These are phyloP conservation scores for Eleginops maclovinus DNA, from an alignment of 2,113 vertebrate genomes.

Conservation along the genomic window DNA sequence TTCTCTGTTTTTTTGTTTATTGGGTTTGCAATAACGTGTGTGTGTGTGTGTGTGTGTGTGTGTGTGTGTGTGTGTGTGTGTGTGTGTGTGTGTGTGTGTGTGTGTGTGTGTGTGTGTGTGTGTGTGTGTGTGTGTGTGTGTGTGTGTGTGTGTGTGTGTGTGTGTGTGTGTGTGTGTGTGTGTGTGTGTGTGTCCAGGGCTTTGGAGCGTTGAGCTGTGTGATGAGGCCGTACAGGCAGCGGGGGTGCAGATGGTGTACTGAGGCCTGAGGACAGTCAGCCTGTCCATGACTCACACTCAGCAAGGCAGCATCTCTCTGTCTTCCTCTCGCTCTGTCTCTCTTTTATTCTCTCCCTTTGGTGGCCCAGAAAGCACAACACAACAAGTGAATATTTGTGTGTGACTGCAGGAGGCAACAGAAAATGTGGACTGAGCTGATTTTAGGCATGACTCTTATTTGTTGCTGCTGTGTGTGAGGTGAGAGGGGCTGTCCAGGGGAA, in stretches of 20 bases:
- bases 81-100: no score
- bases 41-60: no score
- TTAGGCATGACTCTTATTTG: constrained; percentile 51
- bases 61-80: no score
- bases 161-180: no score
- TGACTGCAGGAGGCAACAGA: constrained; percentile 44
- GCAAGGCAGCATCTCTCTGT: constrained; percentile 50
- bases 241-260: constrained; percentile 75
- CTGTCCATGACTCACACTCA: constrained; percentile 72
- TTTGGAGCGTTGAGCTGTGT: constrained; percentile 62
- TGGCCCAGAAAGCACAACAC: constrained; percentile 64
- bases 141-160: no score
- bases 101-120: no score
- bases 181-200: constrained; percentile 39
- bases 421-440: constrained; percentile 54
- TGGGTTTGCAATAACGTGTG: no score
- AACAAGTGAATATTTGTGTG: constrained; percentile 48
- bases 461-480: constrained; percentile 9
- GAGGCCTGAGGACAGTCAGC: constrained; percentile 72
- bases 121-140: no score
- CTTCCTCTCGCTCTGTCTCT: constrained; percentile 6
- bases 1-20: no score
- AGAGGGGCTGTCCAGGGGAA: constrained; percentile 30
- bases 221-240: constrained; percentile 57
- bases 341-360: constrained; percentile 7